These are phyloP conservation scores for Vireo griseus DNA, from an alignment of 2,797 vertebrate species.

Conservation along the genomic window DNA sequence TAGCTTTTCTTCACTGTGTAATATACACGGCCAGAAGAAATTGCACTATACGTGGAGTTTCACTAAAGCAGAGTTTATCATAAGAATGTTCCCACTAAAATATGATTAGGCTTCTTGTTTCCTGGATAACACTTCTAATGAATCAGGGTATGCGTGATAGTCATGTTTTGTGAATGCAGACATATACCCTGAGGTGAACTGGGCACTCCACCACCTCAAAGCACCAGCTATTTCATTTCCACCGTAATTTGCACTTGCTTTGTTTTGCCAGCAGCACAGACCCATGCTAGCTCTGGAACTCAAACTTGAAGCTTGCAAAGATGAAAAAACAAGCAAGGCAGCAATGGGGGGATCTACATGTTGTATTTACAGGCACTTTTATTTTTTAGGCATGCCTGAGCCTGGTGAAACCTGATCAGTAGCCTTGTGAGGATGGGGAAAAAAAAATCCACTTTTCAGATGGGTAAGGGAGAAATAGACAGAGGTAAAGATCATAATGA, in stretches of 20 bases:
- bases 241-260: constrained; percentile 80
- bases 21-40: constrained; percentile 76
- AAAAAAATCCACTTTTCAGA: background rate
- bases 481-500: background rate
- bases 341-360: background rate
- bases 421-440: background rate
- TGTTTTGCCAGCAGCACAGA: constrained; percentile 80
- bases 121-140: constrained; percentile 78
- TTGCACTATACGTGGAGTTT: constrained; percentile 72
- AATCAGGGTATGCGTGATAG: constrained; percentile 73
- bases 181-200: constrained; percentile 74
- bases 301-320: constrained; percentile 44
- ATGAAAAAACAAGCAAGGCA: constrained; percentile 42
- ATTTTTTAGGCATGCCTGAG: background rate
- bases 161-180: constrained; percentile 76
- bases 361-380: background rate
- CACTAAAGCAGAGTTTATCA: constrained; percentile 77
- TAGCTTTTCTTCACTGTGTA: constrained; percentile 77
- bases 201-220: constrained; percentile 74
- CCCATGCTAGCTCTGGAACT: constrained; percentile 72
- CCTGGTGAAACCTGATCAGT: background rate
- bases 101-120: constrained; percentile 81
- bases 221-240: constrained; percentile 73
- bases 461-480: background rate
- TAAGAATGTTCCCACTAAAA: constrained; percentile 75